Evolutionary conservation across 2,888 invertebrate species (phyloP), one percentile per base, ranked within the genome.

Genomic region (Limnephilus lunatus): DNA sequence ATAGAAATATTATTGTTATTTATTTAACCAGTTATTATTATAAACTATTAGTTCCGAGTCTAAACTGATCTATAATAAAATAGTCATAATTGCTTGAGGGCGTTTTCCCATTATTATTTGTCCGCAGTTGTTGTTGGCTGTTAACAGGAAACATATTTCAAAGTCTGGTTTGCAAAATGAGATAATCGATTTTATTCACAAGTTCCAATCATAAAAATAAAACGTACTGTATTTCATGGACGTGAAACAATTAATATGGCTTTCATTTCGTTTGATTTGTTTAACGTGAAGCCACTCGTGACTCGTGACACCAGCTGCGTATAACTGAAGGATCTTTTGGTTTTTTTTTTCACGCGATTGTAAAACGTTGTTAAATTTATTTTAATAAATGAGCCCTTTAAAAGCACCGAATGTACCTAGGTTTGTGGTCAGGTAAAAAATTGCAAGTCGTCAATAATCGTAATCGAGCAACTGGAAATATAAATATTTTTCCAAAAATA

Each of bases 61-160:
- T 82, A 32, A 32, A 82, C 82, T 82, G 32, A 82, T 32, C 82
- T 32, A 82, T 82, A 32, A 82, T 44, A 44, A 82, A 82, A 12
- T 82, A 32, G 12, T 82, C 31, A 68, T 68, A 68, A 68, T 68
- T 68, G 68, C 68, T 68, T 25, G 25, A 25, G 32, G 82, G 82
- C 82, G 82, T 82, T 82, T 32, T 32, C 82, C 30, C 82, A 82
- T 82, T 68, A 68, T 68, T 82, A 68, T 68, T 82, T 82, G 82
- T 82, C 82, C 32, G 82, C 32, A 32, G 32, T 31, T 14, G 82
- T 82, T 82, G 82, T 31, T 32, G 31, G 15, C 31, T 32, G 82
- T 31, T 31, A 31, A 15, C 82, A 82, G 82, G 82, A 82, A 82
- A 82, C 82, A 82, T 82, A 82, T 82, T 82, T 82, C 82, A 82